A percentile compares a stretch with the other conserved stretches of the same genome.
These are phyloP conservation scores for Epistrophella euchroma DNA, from an alignment of 2,888 invertebrate species.

Conservation along the genomic window DNA sequence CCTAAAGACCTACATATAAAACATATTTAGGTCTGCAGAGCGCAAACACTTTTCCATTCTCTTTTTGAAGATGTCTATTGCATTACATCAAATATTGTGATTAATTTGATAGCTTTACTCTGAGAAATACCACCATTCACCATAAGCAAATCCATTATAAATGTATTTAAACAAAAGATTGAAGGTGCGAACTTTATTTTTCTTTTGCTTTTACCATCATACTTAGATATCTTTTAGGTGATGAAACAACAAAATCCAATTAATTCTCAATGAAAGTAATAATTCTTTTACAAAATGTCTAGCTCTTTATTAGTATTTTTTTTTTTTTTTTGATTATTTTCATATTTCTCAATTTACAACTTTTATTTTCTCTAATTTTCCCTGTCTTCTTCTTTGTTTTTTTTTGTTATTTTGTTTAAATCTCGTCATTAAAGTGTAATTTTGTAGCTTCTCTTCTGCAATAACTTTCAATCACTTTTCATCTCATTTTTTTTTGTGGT, in stretches of 20 bases:
- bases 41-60: neutral
- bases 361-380: conserved; percentile 61
- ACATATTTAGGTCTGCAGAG: neutral
- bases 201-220: neutral
- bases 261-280: conserved; percentile 44
- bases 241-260: conserved; percentile 20
- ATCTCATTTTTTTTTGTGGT: conserved; percentile 22
- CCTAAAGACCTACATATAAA: too few relatives aligned
- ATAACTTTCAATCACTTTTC: conserved; percentile 72
- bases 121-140: conserved; percentile 6
- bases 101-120: neutral
- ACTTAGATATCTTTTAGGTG: too few relatives aligned
- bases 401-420: neutral
- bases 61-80: neutral
- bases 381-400: conserved; percentile 22
- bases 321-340: neutral
- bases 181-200: conserved; percentile 19
- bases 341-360: conserved; percentile 27
- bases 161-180: conserved; percentile 9
- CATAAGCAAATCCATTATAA: conserved; percentile 12
- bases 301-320: neutral
- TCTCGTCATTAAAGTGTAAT: conserved; percentile 56
- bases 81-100: conserved; percentile 17
- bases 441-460: conserved; percentile 28
- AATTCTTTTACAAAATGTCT: conserved; percentile 31